Evolutionary conservation across 2,797 vertebrate genomes (phyloP).

Genomic region (Helostoma temminkii): DNA sequence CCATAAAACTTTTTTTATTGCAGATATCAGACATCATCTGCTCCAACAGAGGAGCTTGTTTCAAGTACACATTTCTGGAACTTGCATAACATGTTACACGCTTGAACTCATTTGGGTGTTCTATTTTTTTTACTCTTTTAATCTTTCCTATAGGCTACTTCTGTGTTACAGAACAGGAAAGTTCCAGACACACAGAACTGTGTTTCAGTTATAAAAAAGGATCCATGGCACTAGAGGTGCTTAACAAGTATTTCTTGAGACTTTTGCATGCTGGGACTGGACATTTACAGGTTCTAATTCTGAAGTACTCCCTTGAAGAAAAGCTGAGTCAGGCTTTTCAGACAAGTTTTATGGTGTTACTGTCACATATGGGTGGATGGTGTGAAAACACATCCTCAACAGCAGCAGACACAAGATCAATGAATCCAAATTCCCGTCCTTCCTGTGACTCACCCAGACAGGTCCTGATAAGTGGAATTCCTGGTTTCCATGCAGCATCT

Average conservation of each 20-base stretch:
- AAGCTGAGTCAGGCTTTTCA: slow-evolving; percentile 59
- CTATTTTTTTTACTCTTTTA: not conserved
- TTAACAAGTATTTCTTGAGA: slow-evolving; percentile 5
- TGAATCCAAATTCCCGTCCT: slow-evolving; percentile 70
- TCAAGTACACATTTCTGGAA: slow-evolving; percentile 5
- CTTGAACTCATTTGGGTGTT: slow-evolving; percentile 23
- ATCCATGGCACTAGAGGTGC: not conserved
- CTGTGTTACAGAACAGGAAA: not conserved
- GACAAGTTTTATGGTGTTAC: slow-evolving; percentile 23
- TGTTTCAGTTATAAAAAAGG: slow-evolving; percentile 9
- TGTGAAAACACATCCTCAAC: slow-evolving; percentile 24
- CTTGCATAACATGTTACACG: slow-evolving; percentile 30
- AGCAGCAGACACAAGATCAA: slow-evolving; percentile 36
- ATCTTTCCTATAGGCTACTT: not conserved
- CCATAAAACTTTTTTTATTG: too few relatives aligned
- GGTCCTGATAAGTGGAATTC: slow-evolving; percentile 67
- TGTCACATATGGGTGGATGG: slow-evolving; percentile 30
- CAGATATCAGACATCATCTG: too few relatives aligned
- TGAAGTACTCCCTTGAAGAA: not conserved
- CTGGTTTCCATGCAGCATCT: slow-evolving; percentile 60
- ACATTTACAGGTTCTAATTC: slow-evolving; percentile 10
- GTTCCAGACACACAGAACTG: too few relatives aligned
- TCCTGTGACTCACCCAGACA: slow-evolving; percentile 71
- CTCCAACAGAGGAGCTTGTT: too few relatives aligned
- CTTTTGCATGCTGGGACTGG: not conserved